Evolutionary conservation across 2,888 invertebrate species (phyloP).

Genomic region (Sarcophaga subvicina): DNA sequence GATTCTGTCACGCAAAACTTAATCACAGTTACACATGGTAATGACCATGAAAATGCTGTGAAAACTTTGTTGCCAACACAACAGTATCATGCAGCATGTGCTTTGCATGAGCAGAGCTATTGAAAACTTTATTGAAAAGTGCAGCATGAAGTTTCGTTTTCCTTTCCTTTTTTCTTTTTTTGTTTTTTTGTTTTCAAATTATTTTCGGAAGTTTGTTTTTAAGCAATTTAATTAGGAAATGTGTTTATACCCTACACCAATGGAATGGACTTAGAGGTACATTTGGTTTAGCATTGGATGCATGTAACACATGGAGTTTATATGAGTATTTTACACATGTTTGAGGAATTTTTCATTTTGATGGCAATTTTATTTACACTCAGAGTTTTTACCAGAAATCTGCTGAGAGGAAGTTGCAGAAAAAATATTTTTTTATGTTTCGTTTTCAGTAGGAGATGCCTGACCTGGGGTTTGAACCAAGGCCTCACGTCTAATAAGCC

Average conservation of each 20-base stretch:
- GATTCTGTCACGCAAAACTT: conserved; percentile 28
- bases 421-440: too few species aligned
- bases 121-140: conserved; percentile 9
- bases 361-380: too few species aligned
- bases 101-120: not conserved
- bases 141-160: conserved; percentile 25
- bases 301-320: too few species aligned
- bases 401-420: too few species aligned
- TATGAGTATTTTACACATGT: too few species aligned
- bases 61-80: conserved; percentile 27
- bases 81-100: not conserved
- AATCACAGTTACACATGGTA: conserved; percentile 55
- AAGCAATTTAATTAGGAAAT: conserved; percentile 69
- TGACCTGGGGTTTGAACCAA: too few species aligned
- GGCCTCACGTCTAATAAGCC: too few species aligned
- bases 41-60: conserved; percentile 66
- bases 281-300: too few species aligned
- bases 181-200: not conserved
- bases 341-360: too few species aligned
- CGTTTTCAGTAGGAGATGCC: too few species aligned
- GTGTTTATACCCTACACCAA: conserved; percentile 33
- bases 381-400: too few species aligned
- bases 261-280: too few species aligned
- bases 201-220: conserved; percentile 53
- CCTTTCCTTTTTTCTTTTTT: not conserved